Conservation (phyloP, 1,140 invertebrate genomes). For the Dryas iulia region DNA sequence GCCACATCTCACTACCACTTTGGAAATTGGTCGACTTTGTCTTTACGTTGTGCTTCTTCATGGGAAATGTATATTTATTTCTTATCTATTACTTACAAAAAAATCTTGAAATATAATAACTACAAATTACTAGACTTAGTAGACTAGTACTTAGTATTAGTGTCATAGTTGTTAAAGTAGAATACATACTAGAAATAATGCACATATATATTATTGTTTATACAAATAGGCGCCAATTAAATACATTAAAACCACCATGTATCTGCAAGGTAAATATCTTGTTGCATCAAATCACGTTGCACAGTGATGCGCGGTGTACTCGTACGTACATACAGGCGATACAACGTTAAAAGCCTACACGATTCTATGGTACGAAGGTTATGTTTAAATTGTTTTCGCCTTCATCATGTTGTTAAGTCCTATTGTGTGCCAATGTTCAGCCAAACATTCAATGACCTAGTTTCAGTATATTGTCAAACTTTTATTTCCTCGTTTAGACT, state of each 20-base stretch:
- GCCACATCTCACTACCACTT: constrained; percentile 52
- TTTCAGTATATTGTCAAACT: constrained; percentile 37
- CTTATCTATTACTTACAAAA: background rate
- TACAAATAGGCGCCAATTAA: constrained; percentile 20
- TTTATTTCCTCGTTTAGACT: constrained; percentile 28
- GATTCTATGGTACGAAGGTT: constrained; percentile 49
- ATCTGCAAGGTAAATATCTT: too few relatives aligned
- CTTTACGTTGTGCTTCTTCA: constrained; percentile 34
- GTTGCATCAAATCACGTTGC: constrained; percentile 31
- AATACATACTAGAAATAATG: too few relatives aligned
- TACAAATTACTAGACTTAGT: too few relatives aligned
- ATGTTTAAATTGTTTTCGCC: constrained; percentile 67
- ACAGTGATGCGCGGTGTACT: constrained; percentile 33
- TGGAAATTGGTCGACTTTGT: constrained; percentile 69
- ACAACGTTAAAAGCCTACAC: constrained; percentile 55
- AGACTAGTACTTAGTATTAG: too few relatives aligned
- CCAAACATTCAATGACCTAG: constrained; percentile 60
- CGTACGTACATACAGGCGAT: constrained; percentile 44
- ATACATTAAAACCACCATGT: constrained; percentile 15
- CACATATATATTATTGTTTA: constrained; percentile 4
- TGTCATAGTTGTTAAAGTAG: too few relatives aligned
- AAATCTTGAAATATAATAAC: too few relatives aligned
- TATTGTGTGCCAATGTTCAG: constrained; percentile 62
- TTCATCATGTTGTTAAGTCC: constrained; percentile 59
- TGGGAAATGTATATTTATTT: background rate